phyloP scores from a whole-genome alignment of 2,113 vertebrate species.

The Zosterops japonicus region DNA sequence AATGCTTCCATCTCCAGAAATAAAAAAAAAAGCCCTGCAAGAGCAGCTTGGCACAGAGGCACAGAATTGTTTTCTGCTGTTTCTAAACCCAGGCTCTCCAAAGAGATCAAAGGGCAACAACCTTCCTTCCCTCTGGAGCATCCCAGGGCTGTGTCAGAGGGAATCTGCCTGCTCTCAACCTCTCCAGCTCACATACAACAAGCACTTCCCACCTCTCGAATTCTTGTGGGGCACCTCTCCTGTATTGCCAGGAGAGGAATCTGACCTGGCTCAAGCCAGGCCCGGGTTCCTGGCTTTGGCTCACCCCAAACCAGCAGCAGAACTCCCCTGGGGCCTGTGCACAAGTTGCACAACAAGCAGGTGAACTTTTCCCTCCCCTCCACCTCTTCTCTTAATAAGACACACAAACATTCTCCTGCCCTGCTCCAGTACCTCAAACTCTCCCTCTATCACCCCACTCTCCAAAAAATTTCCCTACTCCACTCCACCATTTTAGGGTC shows the following conservation, averaged over 20 bases:
- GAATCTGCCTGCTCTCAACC: neutral
- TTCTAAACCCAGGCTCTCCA: neutral
- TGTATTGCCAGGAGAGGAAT: neutral
- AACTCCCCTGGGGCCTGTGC: neutral
- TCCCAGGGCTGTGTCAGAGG: neutral
- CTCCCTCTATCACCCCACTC: neutral
- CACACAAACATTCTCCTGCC: neutral
- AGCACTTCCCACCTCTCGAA: neutral
- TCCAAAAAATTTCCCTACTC: neutral
- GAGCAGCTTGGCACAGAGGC: constrained; percentile 3
- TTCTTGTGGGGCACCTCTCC: neutral
- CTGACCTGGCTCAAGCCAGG: neutral
- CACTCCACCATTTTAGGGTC: neutral
- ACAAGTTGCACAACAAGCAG: neutral
- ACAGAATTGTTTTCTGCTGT: neutral
- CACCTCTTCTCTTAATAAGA: neutral
- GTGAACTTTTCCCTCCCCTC: neutral
- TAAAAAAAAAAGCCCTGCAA: neutral
- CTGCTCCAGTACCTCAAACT: neutral
- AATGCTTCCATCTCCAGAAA: constrained; percentile 26
- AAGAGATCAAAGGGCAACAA: constrained; percentile 22
- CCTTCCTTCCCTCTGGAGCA: neutral
- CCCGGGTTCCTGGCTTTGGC: neutral
- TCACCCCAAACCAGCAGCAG: neutral
- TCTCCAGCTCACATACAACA: neutral